Evolutionary conservation across 1,140 invertebrate genomes (phyloP).

Genomic region (Lordiphosa stackelbergi): DNA sequence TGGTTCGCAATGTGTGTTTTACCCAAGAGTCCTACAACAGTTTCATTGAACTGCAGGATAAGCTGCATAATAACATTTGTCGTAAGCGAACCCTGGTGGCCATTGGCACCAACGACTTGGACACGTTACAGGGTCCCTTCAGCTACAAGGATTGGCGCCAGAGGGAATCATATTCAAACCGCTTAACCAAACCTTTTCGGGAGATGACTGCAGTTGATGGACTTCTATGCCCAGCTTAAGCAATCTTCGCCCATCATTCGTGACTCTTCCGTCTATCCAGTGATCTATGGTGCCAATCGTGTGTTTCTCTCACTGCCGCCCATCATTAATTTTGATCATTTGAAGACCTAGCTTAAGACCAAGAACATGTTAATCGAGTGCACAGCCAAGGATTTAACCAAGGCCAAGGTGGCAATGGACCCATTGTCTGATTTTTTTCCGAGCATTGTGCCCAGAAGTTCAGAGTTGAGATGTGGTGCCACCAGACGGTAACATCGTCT

Average conservation of each 20-base stretch:
- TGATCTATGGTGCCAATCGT: constrained; percentile 95
- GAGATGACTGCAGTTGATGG: constrained; percentile 93
- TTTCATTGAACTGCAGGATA: constrained; percentile 97
- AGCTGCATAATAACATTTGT: constrained; percentile 98
- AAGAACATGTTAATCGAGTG: constrained; percentile 99
- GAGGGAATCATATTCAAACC: constrained; percentile 94
- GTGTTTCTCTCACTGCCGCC: constrained; percentile 97
- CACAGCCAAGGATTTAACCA: constrained; percentile 95
- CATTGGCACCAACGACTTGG: constrained; percentile 98
- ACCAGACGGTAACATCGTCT: constrained; percentile 81
- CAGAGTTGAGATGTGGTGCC: constrained; percentile 91
- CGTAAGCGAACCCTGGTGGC: constrained; percentile 94
- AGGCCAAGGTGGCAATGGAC: constrained; percentile 94
- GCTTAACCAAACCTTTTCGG: constrained; percentile 92
- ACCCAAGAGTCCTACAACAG: constrained; percentile 89
- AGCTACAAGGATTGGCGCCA: constrained; percentile 91
- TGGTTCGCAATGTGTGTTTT: constrained; percentile 91
- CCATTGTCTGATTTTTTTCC: constrained; percentile 96
- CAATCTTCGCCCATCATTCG: constrained; percentile 96
- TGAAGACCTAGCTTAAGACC: constrained; percentile 95
- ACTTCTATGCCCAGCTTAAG: constrained; percentile 95
- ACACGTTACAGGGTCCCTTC: constrained; percentile 95
- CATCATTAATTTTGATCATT: constrained; percentile 98
- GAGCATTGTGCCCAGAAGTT: too few species aligned
- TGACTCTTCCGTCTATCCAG: too few species aligned